Evolutionary conservation across 2,797 vertebrate species (phyloP).

Genomic region (Syngnathus rostellatus): DNA sequence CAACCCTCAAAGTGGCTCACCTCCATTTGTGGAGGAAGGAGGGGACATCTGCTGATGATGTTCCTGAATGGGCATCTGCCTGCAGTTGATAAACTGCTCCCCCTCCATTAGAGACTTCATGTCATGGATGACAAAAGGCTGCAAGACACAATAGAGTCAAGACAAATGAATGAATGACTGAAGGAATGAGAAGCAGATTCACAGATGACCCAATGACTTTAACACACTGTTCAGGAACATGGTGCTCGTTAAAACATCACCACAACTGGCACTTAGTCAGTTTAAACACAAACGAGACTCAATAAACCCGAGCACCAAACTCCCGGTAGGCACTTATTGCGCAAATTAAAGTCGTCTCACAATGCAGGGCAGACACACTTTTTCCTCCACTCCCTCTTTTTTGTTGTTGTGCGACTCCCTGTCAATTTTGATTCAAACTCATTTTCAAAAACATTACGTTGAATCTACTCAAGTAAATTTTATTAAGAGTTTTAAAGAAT

Average conservation of each 20-base stretch:
- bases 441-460: too few relatives aligned
- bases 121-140: slow-evolving; percentile 98
- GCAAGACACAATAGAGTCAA: background rate
- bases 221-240: background rate
- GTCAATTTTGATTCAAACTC: too few relatives aligned
- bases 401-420: too few relatives aligned
- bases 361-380: too few relatives aligned
- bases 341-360: too few relatives aligned
- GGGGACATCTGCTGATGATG: slow-evolving; percentile 40
- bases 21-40: background rate
- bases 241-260: too few relatives aligned
- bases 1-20: slow-evolving; percentile 1
- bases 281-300: too few relatives aligned
- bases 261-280: too few relatives aligned
- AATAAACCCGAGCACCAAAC: too few relatives aligned
- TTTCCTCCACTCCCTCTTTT: too few relatives aligned
- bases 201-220: background rate
- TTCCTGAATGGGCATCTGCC: slow-evolving; percentile 72
- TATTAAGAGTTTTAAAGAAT: slow-evolving; percentile 38
- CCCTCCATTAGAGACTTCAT: slow-evolving; percentile 95
- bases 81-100: slow-evolving; percentile 88
- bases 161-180: background rate
- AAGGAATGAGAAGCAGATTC: background rate
- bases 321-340: too few relatives aligned
- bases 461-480: too few relatives aligned